Evolutionary conservation across 2,888 invertebrate species (phyloP).

Genomic region (Tetanocera ferruginea): DNA sequence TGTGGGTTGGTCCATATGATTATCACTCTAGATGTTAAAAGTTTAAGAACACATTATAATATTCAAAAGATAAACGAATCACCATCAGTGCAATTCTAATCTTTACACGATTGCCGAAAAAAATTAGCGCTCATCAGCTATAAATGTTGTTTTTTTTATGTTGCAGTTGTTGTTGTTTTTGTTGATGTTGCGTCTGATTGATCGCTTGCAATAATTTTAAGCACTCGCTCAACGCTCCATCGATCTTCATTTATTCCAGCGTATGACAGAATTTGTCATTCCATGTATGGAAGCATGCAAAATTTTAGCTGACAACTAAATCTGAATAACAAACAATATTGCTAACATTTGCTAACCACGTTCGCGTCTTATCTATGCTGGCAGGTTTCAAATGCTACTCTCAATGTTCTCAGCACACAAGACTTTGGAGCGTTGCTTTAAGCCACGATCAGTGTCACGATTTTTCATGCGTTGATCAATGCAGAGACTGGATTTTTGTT

Average conservation of each 20-base stretch:
- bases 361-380: neutral
- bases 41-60: too few species aligned
- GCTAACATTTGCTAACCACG: neutral
- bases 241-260: conserved; percentile 16
- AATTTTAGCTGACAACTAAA: neutral
- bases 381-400: neutral
- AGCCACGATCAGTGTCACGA: conserved; percentile 20
- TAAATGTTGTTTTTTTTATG: too few species aligned
- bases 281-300: conserved; percentile 13
- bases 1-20: too few species aligned
- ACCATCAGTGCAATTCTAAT: too few species aligned
- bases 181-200: neutral
- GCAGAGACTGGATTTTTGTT: too few species aligned
- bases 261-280: conserved; percentile 16
- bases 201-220: conserved; percentile 12
- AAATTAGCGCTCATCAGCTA: too few species aligned
- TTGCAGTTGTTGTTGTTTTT: neutral
- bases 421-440: conserved; percentile 1
- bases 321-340: neutral
- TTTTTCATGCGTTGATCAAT: conserved; percentile 7
- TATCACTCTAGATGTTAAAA: too few species aligned
- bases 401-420: conserved; percentile 20
- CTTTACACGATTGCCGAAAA: too few species aligned
- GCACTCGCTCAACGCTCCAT: neutral
- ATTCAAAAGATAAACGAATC: too few species aligned